These are phyloP conservation scores for Drosophila testacea DNA, from an alignment of 2,888 invertebrate genomes.

Conservation along the genomic window DNA sequence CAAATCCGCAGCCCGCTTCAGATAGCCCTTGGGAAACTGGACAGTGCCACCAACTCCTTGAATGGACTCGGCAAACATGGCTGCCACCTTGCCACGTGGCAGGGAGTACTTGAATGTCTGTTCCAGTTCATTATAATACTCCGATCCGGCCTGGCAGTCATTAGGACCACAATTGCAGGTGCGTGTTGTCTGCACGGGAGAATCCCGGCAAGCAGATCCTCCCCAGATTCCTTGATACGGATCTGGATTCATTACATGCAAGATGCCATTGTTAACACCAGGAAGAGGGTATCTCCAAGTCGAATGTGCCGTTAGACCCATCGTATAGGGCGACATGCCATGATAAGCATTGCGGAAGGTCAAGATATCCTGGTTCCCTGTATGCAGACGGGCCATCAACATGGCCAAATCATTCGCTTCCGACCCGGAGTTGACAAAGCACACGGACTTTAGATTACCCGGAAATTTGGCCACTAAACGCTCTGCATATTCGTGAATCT, in stretches of 20 bases:
- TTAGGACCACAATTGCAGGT: conserved; percentile 89
- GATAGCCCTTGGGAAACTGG: conserved; percentile 95
- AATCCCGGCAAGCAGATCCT: conserved; percentile 94
- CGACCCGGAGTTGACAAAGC: conserved; percentile 97
- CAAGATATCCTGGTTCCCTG: conserved; percentile 93
- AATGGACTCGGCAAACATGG: conserved; percentile 97
- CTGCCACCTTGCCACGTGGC: conserved; percentile 93
- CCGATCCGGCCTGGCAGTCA: conserved; percentile 90
- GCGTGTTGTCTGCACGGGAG: conserved; percentile 90
- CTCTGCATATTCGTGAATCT: conserved; percentile 95
- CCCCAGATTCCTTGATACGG: conserved; percentile 96
- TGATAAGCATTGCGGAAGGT: conserved; percentile 96
- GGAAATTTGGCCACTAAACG: conserved; percentile 93
- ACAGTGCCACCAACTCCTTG: conserved; percentile 98
- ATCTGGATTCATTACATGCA: conserved; percentile 97
- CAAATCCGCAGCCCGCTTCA: conserved; percentile 92
- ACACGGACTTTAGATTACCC: conserved; percentile 94
- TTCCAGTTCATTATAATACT: conserved; percentile 91
- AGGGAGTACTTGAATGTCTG: conserved; percentile 91
- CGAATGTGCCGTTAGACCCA: conserved; percentile 92
- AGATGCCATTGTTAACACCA: conserved; percentile 89
- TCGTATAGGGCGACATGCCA: conserved; percentile 94
- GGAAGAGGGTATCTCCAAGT: conserved; percentile 92
- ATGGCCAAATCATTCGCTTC: conserved; percentile 98
- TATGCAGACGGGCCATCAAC: conserved; percentile 93